A percentile compares a stretch with the other conserved stretches of the same genome.
Evolutionary conservation across 2,797 vertebrate genomes (phyloP).

Genomic region (Nyctibius grandis): DNA sequence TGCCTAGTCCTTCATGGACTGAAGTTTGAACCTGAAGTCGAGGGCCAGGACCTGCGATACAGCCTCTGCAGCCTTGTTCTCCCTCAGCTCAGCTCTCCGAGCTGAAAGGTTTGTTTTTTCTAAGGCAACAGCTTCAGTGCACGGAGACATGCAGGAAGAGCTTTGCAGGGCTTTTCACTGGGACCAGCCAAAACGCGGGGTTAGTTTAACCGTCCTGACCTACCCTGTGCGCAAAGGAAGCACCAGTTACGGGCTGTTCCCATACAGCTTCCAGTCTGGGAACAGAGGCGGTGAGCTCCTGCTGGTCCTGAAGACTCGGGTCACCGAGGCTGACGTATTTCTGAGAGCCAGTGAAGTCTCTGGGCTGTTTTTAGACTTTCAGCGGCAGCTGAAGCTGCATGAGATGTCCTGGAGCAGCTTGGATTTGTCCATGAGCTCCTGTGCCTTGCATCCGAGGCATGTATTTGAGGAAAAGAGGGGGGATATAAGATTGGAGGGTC

Average conservation of each 20-base stretch:
- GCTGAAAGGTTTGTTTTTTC: not conserved
- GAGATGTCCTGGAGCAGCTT: not conserved
- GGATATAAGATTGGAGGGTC: not conserved
- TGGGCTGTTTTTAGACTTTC: not conserved
- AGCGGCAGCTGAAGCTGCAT: not conserved
- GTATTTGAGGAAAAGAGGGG: not conserved
- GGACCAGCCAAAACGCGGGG: not conserved
- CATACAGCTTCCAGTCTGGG: not conserved
- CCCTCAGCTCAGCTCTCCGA: not conserved
- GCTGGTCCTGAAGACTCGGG: not conserved
- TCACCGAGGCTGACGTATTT: not conserved
- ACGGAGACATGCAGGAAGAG: rapidly evolving
- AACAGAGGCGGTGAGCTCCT: not conserved
- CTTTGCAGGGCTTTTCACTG: not conserved
- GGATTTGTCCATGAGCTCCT: not conserved
- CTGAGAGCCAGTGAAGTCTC: not conserved
- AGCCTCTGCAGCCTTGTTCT: not conserved
- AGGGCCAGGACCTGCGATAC: not conserved
- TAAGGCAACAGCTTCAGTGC: not conserved
- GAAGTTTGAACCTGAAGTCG: not conserved
- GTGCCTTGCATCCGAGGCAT: not conserved
- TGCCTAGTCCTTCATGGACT: not conserved
- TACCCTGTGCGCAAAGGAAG: not conserved
- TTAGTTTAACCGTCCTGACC: not conserved
- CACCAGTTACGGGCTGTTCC: not conserved